These are phyloP conservation scores for Phaethornis superciliosus DNA, from an alignment of 2,113 vertebrate species.

Conservation along the genomic window DNA sequence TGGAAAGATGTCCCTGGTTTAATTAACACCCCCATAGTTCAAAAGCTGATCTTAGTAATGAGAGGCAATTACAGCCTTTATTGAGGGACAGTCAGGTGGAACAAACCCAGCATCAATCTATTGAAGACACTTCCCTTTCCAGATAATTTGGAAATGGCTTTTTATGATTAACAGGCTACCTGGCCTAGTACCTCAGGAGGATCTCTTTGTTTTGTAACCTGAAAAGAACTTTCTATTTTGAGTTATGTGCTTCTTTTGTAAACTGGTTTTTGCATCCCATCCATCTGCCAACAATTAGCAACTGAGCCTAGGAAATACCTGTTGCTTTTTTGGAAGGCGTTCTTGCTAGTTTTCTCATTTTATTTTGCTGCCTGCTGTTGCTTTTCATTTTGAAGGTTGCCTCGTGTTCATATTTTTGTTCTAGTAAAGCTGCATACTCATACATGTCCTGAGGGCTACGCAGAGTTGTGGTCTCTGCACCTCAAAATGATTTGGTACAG, in stretches of 20 bases:
- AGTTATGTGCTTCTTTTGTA: background rate
- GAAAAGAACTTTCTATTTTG: background rate
- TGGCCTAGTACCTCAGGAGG: background rate
- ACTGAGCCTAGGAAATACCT: background rate
- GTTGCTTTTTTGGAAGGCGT: background rate
- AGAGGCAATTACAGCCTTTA: conserved; percentile 57
- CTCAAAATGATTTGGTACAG: background rate
- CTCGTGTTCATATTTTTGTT: background rate
- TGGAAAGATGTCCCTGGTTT: conserved; percentile 46
- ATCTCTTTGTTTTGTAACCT: background rate
- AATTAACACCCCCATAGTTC: conserved; percentile 66
- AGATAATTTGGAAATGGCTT: conserved; percentile 36
- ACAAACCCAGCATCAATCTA: conserved; percentile 38
- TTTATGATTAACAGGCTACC: conserved; percentile 15
- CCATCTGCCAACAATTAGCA: background rate
- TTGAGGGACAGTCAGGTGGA: conserved; percentile 60
- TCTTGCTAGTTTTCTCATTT: background rate
- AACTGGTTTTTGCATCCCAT: background rate
- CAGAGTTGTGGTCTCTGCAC: background rate
- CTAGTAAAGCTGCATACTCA: background rate
- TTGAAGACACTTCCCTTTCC: background rate
- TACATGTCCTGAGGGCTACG: background rate
- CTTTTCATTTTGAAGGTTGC: background rate
- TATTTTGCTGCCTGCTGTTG: background rate
- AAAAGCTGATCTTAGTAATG: conserved; percentile 65